Conservation (phyloP, 1,140 invertebrate genomes). For the Dufourea novaeangliae region DNA sequence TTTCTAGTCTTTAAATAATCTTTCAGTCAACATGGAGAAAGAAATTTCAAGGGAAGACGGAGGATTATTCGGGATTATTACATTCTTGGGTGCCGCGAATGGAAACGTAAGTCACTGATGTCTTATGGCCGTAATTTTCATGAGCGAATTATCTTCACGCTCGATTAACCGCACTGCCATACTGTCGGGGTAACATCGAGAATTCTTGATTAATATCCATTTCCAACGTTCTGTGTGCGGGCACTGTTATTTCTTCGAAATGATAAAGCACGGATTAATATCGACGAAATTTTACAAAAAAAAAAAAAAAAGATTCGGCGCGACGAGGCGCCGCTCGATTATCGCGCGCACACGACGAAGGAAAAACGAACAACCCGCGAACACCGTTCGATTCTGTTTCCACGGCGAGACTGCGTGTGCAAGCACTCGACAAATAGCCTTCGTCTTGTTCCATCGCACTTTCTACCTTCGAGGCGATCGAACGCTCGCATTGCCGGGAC, state of each 20-base stretch:
- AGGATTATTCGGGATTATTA: background rate
- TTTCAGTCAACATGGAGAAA: background rate
- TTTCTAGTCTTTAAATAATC: background rate
- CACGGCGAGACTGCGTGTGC: constrained; percentile 42
- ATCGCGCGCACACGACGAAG: constrained; percentile 18
- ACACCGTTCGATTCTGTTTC: constrained; percentile 52
- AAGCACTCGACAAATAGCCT: constrained; percentile 55
- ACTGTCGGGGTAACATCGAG: background rate
- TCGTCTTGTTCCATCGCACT: constrained; percentile 60
- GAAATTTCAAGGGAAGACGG: background rate
- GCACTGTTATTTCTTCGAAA: background rate
- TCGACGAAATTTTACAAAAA: too few species aligned
- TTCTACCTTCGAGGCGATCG: constrained; percentile 69
- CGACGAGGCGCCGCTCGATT: too few species aligned
- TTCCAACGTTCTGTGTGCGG: background rate
- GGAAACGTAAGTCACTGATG: background rate
- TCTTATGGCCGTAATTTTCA: background rate
- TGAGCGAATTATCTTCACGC: constrained; percentile 8
- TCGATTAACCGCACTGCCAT: background rate
- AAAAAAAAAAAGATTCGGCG: too few species aligned
- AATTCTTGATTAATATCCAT: background rate
- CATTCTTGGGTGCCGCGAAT: background rate
- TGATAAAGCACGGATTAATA: too few species aligned
- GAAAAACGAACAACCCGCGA: constrained; percentile 18
- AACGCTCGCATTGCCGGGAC: constrained; percentile 24